These are phyloP conservation scores for Falco naumanni DNA, from an alignment of 2,797 vertebrate species.

Conservation along the genomic window DNA sequence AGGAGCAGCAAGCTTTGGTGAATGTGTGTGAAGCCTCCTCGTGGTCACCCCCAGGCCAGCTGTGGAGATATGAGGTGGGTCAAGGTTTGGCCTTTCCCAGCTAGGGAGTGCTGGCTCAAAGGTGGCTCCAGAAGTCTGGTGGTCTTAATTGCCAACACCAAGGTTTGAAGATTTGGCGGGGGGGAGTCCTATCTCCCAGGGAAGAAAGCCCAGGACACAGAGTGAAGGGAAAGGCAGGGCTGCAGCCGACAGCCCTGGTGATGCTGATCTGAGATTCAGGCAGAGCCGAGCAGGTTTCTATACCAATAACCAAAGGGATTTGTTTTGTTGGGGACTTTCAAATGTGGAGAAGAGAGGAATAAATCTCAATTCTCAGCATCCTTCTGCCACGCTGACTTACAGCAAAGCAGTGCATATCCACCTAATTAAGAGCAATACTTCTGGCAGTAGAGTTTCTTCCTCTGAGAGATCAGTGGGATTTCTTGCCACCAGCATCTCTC, in stretches of 20 bases:
- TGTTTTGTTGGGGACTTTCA: background rate
- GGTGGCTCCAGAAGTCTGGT: background rate
- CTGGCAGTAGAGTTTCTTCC: background rate
- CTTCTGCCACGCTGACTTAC: background rate
- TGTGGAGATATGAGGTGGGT: background rate
- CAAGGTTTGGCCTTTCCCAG: accelerated
- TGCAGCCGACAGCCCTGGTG: accelerated
- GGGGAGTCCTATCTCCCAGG: background rate
- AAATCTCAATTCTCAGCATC: background rate
- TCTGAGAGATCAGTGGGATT: background rate
- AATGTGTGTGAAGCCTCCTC: accelerated
- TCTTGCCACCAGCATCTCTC: background rate
- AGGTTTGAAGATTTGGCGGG: background rate
- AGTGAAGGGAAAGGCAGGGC: background rate
- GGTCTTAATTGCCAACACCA: background rate
- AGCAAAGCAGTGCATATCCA: background rate
- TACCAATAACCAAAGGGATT: background rate
- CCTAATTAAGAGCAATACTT: background rate
- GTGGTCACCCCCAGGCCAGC: background rate
- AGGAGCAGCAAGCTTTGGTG: background rate
- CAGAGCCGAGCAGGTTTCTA: background rate
- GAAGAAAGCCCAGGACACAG: accelerated
- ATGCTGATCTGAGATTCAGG: background rate
- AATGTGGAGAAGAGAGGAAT: background rate
- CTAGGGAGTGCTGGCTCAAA: accelerated